Evolutionary conservation across 2,888 invertebrate genomes (phyloP), one percentile per base, ranked within the genome.

Genomic region (Thalpophila matura): DNA sequence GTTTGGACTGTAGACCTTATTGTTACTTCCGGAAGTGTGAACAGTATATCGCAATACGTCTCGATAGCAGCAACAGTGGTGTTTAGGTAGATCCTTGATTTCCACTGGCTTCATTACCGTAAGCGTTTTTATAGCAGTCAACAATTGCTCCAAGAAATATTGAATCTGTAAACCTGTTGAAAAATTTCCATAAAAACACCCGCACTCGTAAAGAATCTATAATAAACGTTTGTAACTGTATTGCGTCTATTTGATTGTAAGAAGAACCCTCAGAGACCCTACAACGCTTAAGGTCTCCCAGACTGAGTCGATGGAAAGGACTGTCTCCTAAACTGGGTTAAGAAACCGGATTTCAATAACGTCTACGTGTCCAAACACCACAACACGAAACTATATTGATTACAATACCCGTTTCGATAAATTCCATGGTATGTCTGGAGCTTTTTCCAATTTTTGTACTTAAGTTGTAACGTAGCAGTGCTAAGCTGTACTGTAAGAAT

Each of bases 401-500:
- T 86, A 73, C 70, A 79, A 71, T 71, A 81, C 74, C 77, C 70
- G 75, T 83, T 86, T 86, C 79, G 73, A 83, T 84, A 82, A 68
- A 86, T 86, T 83, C 86, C 87, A 85, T 85, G 80, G 80, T 87
- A 84, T 86, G 83, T 86, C 83, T 85, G 86, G 83, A 86, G 89
- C 89, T 91, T 90, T 88, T 85, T 91, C 85, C 86, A 89, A 86
- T 82, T 87, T 89, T 89, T 88, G 86, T 88, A 88, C 85, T 87
- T 91, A 82, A 87, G 88, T 93, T 93, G 68, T 79, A 82, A 87
- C 86, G 86, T 86, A 86, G 86, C 89, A 91, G 88, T 82, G 87
- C 89, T 89, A 86, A 85, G 65, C 78, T 79, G 81, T 77, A 78
- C 64, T 71, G 64, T 62, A 62, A 86, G 82, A 82, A 86, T 86